A percentile compares a stretch with the other conserved stretches of the same genome.
These are phyloP conservation scores for Pygoscelis adeliae DNA, from an alignment of 2,113 vertebrate species.

Conservation along the genomic window DNA sequence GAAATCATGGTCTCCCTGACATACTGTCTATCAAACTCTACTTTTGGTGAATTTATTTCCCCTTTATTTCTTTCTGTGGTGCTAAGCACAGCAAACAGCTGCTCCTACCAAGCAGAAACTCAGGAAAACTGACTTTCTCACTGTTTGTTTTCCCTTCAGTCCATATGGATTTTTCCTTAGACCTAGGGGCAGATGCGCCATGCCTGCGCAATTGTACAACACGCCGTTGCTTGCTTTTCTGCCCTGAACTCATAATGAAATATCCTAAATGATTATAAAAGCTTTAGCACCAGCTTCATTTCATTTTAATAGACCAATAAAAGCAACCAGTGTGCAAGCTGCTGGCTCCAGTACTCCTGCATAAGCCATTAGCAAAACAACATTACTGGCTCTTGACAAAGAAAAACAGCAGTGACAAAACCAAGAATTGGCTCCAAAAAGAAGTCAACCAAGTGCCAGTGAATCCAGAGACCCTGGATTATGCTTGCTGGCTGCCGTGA, in stretches of 20 bases:
- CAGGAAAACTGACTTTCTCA: not conserved
- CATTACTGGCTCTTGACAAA: slow-evolving; percentile 4
- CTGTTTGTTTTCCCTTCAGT: not conserved
- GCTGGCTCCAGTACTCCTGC: slow-evolving; percentile 35
- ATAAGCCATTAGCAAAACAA: slow-evolving; percentile 43
- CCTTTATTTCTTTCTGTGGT: not conserved
- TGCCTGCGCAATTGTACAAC: not conserved
- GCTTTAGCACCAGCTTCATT: slow-evolving; percentile 43
- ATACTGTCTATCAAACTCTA: not conserved
- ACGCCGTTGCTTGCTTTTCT: not conserved
- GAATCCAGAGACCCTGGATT: not conserved
- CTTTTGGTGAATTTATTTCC: not conserved
- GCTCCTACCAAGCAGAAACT: not conserved
- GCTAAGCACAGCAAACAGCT: not conserved
- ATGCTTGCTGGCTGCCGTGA: not conserved
- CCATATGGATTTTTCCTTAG: not conserved
- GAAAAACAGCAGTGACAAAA: not conserved
- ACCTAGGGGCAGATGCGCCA: not conserved
- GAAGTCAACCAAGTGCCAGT: not conserved
- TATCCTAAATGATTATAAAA: slow-evolving; percentile 43
- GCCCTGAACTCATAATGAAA: slow-evolving; percentile 4
- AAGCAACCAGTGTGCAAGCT: slow-evolving; percentile 15
- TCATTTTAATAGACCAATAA: slow-evolving; percentile 54
- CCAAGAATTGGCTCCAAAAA: not conserved
- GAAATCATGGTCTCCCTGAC: not conserved